Evolutionary conservation across 2,797 vertebrate species (phyloP).

Genomic region (Myotis daubentonii): DNA sequence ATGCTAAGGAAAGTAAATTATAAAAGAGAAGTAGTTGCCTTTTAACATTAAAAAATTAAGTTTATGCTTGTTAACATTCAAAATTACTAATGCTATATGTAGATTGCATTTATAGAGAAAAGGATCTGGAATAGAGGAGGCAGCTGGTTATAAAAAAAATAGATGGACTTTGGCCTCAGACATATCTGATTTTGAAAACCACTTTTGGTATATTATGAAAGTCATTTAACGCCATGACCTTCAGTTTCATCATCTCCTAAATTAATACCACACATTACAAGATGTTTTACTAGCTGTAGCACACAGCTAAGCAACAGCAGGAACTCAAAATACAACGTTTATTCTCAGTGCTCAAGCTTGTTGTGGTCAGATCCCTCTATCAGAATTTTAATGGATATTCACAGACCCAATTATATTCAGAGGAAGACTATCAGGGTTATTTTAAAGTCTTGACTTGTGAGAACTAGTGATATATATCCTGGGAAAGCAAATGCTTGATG

Average conservation of each 20-base stretch:
- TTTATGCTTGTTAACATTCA: not conserved
- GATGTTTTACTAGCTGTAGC: not conserved
- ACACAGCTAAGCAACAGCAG: not conserved
- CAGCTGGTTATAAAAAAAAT: not conserved
- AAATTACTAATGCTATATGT: not conserved
- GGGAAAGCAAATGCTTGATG: not conserved
- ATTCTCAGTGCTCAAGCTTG: not conserved
- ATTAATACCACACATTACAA: not conserved
- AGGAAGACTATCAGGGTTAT: not conserved
- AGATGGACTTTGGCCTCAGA: not conserved
- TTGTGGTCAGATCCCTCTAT: not conserved
- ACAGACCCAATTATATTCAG: not conserved
- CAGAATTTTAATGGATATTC: not conserved
- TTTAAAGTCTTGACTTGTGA: not conserved
- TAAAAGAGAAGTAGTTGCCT: not conserved
- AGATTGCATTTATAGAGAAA: not conserved
- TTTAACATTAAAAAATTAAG: not conserved
- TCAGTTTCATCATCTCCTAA: not conserved
- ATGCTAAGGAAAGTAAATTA: not conserved
- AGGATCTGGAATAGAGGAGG: not conserved
- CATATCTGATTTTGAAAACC: not conserved
- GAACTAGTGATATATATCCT: not conserved
- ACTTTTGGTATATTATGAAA: not conserved
- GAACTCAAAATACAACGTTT: not conserved
- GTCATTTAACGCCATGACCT: not conserved